Conservation (phyloP, 2,113 vertebrate genomes). For the cattle (Bos taurus) region DNA sequence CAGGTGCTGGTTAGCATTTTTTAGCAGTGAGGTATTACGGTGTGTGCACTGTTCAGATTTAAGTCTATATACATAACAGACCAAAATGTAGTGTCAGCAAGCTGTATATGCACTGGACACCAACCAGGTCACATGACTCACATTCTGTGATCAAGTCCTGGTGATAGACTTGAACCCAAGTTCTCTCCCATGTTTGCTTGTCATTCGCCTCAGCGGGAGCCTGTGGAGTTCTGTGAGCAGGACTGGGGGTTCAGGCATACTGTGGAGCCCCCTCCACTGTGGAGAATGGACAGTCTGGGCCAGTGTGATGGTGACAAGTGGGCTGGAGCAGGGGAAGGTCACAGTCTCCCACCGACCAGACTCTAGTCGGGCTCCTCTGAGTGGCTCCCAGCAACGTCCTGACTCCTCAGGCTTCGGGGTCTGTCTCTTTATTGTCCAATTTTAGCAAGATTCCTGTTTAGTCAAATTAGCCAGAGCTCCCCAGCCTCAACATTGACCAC, state of each 20-base stretch:
- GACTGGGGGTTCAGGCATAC: neutral
- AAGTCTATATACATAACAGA: accelerated
- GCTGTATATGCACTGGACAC: neutral
- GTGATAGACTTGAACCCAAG: too few species aligned
- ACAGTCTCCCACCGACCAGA: neutral
- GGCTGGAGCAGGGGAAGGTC: neutral
- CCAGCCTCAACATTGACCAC: neutral
- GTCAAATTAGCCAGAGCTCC: neutral
- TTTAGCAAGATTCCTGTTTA: neutral
- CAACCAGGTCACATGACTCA: neutral
- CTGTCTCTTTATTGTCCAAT: neutral
- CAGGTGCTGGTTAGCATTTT: neutral
- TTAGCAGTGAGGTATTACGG: neutral
- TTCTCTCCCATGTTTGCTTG: neutral
- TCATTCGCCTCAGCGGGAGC: neutral
- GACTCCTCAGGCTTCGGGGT: neutral
- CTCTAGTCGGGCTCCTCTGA: neutral
- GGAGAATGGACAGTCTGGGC: neutral
- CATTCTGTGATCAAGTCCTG: neutral
- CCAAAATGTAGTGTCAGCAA: neutral
- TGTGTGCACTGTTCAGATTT: neutral
- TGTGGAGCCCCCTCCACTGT: neutral
- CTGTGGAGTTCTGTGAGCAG: neutral
- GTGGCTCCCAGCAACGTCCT: neutral
- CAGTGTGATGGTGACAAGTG: neutral